Evolutionary conservation across 2,888 invertebrate species (phyloP), one percentile per base, ranked within the genome.

Genomic region (Phasia obesa): DNA sequence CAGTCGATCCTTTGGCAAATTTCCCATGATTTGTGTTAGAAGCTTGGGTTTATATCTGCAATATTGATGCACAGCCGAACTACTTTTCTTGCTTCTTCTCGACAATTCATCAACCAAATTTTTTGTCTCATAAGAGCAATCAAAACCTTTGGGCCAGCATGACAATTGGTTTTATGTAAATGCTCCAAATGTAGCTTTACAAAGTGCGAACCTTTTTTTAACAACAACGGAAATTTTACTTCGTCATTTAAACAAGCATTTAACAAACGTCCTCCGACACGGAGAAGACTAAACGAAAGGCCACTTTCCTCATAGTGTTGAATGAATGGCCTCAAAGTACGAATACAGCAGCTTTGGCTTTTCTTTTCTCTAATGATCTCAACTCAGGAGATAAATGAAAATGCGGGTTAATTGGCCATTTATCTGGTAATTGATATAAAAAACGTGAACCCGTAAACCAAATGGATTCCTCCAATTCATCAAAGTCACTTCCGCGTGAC

Each of bases 361-460:
- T 49, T 15, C 17, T 25, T 9, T 51, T 59, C 23, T 60, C 59
- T 13, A 60, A 31, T n/a, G 49, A 69, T 69, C 2, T 65, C 47
- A 78, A 71, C 57, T 35, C 78, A 65, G 38, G 75, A 31, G 78
- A 4, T 25, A 44, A 17, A 25, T 25, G 6, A 47, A 47, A 27
- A 25, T 62, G 25, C n/a, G n/a, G 11, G 15, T 44, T 64, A 13
- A 15, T 31, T 0, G 44, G 62, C 62, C 47, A 62, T 27, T 42
- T 79, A 71, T 27, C 55, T 38, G 9, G 13, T 17, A 21, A 60
- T 42, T 19, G 60, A 51, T 21, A 70, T 42, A 69, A 64, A 73
- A n/a, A 21, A n/a, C n/a, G n/a, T n/a, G n/a, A n/a, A n/a, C n/a
- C n/a, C n/a, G n/a, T n/a, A n/a, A 57, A 55, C 51, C 13, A 5